Evolutionary conservation across 2,797 vertebrate genomes (phyloP), one percentile per base, ranked within the genome.

Genomic region (Rachycentron canadum): DNA sequence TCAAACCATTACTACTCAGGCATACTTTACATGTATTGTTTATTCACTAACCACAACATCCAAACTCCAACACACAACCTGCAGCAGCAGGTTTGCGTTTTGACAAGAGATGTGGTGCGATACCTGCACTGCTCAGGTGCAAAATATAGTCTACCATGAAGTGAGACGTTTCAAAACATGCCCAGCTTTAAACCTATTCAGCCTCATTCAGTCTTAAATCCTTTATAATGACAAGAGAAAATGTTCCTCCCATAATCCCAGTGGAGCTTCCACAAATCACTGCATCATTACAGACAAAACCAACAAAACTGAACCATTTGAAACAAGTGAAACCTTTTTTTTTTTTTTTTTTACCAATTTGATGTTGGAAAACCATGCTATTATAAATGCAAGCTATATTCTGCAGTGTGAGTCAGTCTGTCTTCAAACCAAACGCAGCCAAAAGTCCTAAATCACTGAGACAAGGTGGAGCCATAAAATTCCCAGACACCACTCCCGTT

Each of bases 361-460:
- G 40, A 16, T 34, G 58, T 55, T 67, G 1, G 32, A 43, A 14
- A 43, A 0, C 30, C 16, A 30, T 49, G 21, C n/a, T 59, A n/a
- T 58, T 32, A 25, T 34, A 74, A 47, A 73, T 19, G 25, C 21
- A n/a, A 53, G 52, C 23, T 23, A 50, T 77, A 55, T 49, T 69
- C 55, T 81, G 58, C 74, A 78, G 55, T 50, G 58, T 68, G 76
- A 80, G 23, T 76, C 32, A 73, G 63, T 74, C 59, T 52, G 34
- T 71, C 21, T 74, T 49, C 23, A 49, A 36, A 23, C 40, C 52
- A 69, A 53, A 43, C 38, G 70, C 56, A 26, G 64, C 50, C 61
- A 85, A 65, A 69, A 58, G 65, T 66, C 62, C 36, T 75, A 56
- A 82, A 82, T 73, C 67, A 67, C 28, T 16, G n/a, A 70, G 66